Evolutionary conservation across 1,140 invertebrate genomes (phyloP).

Genomic region (Coptotermes formosanus): DNA sequence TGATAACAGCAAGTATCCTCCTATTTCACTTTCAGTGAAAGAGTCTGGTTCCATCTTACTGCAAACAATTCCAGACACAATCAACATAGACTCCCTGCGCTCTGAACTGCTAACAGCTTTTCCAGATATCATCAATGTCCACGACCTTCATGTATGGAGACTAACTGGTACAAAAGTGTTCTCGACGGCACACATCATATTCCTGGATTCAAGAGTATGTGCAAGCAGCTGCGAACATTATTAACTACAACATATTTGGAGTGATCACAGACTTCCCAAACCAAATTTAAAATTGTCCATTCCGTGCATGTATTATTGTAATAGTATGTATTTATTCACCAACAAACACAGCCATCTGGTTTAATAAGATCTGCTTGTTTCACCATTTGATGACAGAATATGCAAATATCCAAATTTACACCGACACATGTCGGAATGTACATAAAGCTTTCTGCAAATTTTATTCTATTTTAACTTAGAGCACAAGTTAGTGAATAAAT

Average conservation of each 20-base stretch:
- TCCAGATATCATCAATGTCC: slow-evolving; percentile 74
- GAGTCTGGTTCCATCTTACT: slow-evolving; percentile 75
- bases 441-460: too few species aligned
- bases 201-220: slow-evolving; percentile 59
- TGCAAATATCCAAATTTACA: too few species aligned
- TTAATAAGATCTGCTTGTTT: neutral
- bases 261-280: neutral
- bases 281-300: neutral
- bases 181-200: slow-evolving; percentile 72
- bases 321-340: too few species aligned
- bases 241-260: neutral
- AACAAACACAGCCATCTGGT: too few species aligned
- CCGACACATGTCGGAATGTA: too few species aligned
- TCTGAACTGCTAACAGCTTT: slow-evolving; percentile 65
- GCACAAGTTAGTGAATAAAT: too few species aligned
- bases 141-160: slow-evolving; percentile 82
- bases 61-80: slow-evolving; percentile 78
- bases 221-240: too few species aligned
- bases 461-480: neutral
- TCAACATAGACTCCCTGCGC: slow-evolving; percentile 68
- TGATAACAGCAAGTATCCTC: slow-evolving; percentile 56
- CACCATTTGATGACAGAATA: neutral
- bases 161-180: slow-evolving; percentile 68
- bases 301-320: too few species aligned
- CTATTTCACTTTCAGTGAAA: slow-evolving; percentile 58